Percentiles rank a stretch among this genome's conserved stretches.
phyloP scores from a whole-genome alignment of 2,113 vertebrate species.

The Ascaphus truei region DNA sequence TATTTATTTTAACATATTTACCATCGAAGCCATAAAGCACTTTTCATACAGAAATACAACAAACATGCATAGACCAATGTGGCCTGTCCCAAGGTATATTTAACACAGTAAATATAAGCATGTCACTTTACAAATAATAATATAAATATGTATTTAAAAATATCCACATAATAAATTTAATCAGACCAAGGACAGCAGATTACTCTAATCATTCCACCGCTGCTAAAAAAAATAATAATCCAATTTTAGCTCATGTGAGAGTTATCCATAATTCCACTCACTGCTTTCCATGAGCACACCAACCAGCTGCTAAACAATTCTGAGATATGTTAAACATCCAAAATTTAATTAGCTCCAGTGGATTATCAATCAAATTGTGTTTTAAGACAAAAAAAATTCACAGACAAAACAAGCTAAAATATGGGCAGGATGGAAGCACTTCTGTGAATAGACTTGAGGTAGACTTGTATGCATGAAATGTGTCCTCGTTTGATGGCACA shows the following conservation, averaged over 20 bases:
- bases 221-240: slow-evolving; percentile 53
- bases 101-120: slow-evolving; percentile 82
- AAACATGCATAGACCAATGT: slow-evolving; percentile 81
- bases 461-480: slow-evolving; percentile 58
- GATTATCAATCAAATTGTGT: slow-evolving; percentile 33
- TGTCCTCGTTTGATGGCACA: slow-evolving; percentile 53
- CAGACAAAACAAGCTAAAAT: slow-evolving; percentile 45
- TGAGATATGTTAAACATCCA: background rate
- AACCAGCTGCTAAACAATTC: slow-evolving; percentile 37
- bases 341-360: slow-evolving; percentile 35
- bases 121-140: slow-evolving; percentile 52
- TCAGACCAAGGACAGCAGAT: slow-evolving; percentile 54
- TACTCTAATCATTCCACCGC: slow-evolving; percentile 54
- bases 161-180: slow-evolving; percentile 56
- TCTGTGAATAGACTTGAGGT: slow-evolving; percentile 66
- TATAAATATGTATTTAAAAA: slow-evolving; percentile 73
- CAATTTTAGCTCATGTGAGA: slow-evolving; percentile 49
- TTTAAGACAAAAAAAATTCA: slow-evolving; percentile 13
- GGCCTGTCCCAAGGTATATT: slow-evolving; percentile 69
- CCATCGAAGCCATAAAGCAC: slow-evolving; percentile 72
- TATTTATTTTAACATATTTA: slow-evolving; percentile 77
- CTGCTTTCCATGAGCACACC: slow-evolving; percentile 40
- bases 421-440: slow-evolving; percentile 46
- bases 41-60: slow-evolving; percentile 90
- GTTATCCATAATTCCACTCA: slow-evolving; percentile 54